A percentile compares a stretch with the other conserved stretches of the same genome.
These are phyloP conservation scores for Argopecten irradians DNA, from an alignment of 1,140 invertebrate species.

Conservation along the genomic window DNA sequence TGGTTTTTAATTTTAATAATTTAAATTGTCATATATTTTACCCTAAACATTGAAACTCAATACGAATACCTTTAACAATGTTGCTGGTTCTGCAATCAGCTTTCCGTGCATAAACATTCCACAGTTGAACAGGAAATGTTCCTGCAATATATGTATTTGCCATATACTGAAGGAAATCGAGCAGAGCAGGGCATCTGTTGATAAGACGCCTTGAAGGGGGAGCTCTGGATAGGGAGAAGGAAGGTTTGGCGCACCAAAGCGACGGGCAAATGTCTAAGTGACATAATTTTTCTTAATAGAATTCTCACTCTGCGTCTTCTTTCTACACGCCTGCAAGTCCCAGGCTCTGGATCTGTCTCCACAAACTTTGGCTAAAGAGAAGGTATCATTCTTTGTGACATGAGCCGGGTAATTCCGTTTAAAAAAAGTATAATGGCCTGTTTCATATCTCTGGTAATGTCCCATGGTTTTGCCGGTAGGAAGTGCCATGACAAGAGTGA, in stretches of 20 bases:
- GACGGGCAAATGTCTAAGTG: constrained; percentile 38
- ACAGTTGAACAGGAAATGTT: constrained; percentile 27
- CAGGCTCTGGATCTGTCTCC: constrained; percentile 47
- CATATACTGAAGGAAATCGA: constrained; percentile 24
- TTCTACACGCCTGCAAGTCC: constrained; percentile 29
- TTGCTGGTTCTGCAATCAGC: constrained; percentile 41
- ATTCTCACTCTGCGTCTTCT: neutral
- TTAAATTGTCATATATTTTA: too few relatives aligned
- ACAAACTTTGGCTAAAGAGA: constrained; percentile 50
- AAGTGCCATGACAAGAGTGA: constrained; percentile 25
- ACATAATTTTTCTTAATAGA: constrained; percentile 35
- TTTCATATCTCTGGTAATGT: constrained; percentile 48
- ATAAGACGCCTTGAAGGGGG: constrained; percentile 3
- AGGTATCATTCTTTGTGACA: constrained; percentile 41
- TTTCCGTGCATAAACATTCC: constrained; percentile 43
- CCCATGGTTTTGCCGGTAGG: constrained; percentile 32
- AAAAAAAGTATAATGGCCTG: constrained; percentile 27
- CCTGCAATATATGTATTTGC: constrained; percentile 30
- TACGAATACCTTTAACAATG: constrained; percentile 48
- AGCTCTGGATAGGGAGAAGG: neutral
- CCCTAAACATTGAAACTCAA: neutral
- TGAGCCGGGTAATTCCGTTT: constrained; percentile 40
- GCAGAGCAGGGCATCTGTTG: constrained; percentile 31
- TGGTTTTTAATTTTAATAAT: too few relatives aligned
- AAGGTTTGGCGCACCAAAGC: constrained; percentile 37